phyloP scores from a whole-genome alignment of 2,797 vertebrate genomes.

The Sebastes trivittatus region DNA sequence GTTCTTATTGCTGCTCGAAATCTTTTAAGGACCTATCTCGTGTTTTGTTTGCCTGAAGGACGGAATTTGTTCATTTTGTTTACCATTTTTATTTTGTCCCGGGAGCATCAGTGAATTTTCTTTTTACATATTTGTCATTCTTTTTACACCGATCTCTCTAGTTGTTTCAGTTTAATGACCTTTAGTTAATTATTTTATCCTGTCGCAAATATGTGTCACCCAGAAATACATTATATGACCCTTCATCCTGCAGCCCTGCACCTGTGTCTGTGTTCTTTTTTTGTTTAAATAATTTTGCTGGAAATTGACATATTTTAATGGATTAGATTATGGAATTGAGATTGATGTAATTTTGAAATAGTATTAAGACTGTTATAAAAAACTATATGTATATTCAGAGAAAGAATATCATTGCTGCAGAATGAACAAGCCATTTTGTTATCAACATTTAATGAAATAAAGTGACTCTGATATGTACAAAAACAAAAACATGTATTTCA shows the following conservation, averaged over 20 bases:
- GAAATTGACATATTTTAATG: constrained; percentile 37
- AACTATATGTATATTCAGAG: constrained; percentile 74
- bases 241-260: background rate
- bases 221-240: constrained; percentile 9
- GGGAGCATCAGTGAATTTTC: background rate
- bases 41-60: background rate
- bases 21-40: background rate
- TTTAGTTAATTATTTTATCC: background rate
- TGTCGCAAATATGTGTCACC: background rate
- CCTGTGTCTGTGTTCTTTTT: background rate
- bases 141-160: background rate
- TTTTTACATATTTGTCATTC: background rate
- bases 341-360: constrained; percentile 62
- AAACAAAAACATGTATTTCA: background rate
- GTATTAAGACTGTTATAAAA: constrained; percentile 74
- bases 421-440: constrained; percentile 77
- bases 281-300: background rate
- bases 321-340: constrained; percentile 48
- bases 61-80: background rate
- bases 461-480: constrained; percentile 43
- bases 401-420: constrained; percentile 64
- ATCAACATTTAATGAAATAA: constrained; percentile 63
- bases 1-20: constrained; percentile 9
- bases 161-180: constrained; percentile 3
- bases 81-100: background rate